Base-by-base conservation (phyloP, 2,888 invertebrate species). In the Ischnus inquisitorius region DNA sequence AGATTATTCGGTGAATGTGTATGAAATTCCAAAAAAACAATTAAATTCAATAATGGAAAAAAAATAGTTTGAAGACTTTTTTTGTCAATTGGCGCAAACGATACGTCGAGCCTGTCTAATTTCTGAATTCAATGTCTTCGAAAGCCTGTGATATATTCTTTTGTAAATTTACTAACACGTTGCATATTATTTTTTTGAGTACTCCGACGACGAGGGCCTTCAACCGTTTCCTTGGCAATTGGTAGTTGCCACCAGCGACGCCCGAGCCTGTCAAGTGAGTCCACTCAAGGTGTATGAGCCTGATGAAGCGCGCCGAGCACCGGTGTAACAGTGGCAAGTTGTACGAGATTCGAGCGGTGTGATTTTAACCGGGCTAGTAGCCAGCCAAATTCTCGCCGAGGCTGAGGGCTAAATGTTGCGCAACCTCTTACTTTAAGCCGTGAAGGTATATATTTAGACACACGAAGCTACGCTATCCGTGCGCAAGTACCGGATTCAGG, bases 401-500 rank as follows among this genome's bases (percentile, higher is more conserved):
- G 74, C 19, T 62, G 46, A 74, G 62, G 57, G 54, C 69, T 69
- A 69, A 69, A 48, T 54, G 69, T 51, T 69, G 54, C 51, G 54
- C 69, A 69, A 34, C 79, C 79, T 67, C 83, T 79, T 60, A 25
- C 60, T 51, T 74, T 28, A 62, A 83, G 75, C 65, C 75, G 60
- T 16, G 62, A 48, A 68, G 62, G 64, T 62, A 84, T 83, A 80
- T 77, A 83, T 80, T 80, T 80, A 77, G 76, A 68, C 19, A 74
- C 72, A 67, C 67, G 34, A 65, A 4, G 43, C 46, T 64, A 43
- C 69, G 75, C 64, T 68, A 71, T 83, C 64, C 75, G 76, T 80
- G 79, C 83, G 76, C 83, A 83, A 83, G 79, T 79, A 76, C 72
- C 79, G 51, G 41, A 67, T 79, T 71, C 71, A 25, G 22, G 71